Base-by-base conservation (phyloP, 1,140 invertebrate genomes). In the Bombus ignitus region DNA sequence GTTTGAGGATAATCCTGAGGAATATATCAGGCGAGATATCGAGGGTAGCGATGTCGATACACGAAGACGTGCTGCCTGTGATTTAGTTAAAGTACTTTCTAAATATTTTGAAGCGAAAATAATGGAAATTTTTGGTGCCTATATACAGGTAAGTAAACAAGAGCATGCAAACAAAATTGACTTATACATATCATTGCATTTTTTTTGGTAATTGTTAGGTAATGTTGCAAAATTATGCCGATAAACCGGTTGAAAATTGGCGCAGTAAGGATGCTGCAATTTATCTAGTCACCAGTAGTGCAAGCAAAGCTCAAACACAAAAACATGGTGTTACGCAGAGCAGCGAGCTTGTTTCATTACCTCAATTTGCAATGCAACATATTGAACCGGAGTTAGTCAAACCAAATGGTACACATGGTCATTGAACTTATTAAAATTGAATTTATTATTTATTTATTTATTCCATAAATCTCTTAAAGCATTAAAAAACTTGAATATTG, bases 1-100 rank as follows among this genome's bases (percentile, higher is more conserved):
- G 59, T 99, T 99, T 95, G 98, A 99, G 95, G 98, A 99, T 93
- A 99, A 99, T 95, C 98, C 99, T 0, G 99, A 99, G 94, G 99
- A 99, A 95, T 99, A 99, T 92, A 99, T 99, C 84, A 95, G 99
- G 65, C 96, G 98, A 73, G 99, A 99, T 95, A 98, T 99, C 87
- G 99, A 99, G 96, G 99, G 99, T 10, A 99, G 98, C n/a, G 99
- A 99, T 95, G 97, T 99, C 57, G 99, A 99, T 93, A 99, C 99
- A 0, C 96, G 99, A 83, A 96, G 99, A 73, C 96, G 99, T 91
- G 98, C 99, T 42, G 99, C 99, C 74, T 99, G 98, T 96, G 99
- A 99, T 96, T 96, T 99, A 81, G 98, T 99, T 2, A 98, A 98
- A 93, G 97, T 98, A 0, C 95, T 99, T 1, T 97, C 98, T 2